Evolutionary conservation across 1,140 invertebrate genomes (phyloP).

Genomic region (Hyles euphorbiae): DNA sequence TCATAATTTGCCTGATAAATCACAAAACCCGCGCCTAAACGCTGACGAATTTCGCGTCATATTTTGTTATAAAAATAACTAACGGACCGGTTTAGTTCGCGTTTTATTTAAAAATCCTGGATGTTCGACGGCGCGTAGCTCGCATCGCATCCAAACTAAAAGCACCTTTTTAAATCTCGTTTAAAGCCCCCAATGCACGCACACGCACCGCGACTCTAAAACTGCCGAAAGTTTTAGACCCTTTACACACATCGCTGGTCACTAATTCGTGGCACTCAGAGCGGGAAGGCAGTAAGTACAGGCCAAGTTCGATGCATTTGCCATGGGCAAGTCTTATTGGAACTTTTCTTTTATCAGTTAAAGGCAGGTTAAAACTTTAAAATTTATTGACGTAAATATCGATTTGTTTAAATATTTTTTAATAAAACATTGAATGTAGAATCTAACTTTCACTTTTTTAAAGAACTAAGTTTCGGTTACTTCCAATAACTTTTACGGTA

Average conservation of each 20-base stretch:
- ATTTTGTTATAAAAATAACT: not conserved
- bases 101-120: not conserved
- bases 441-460: too few relatives aligned
- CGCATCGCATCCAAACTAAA: slow-evolving; percentile 2
- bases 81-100: not conserved
- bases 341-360: too few relatives aligned
- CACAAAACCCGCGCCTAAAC: not conserved
- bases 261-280: slow-evolving; percentile 40
- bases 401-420: too few relatives aligned
- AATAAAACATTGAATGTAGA: too few relatives aligned
- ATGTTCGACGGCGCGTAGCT: not conserved
- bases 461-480: too few relatives aligned
- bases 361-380: too few relatives aligned
- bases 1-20: not conserved
- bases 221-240: slow-evolving; percentile 48
- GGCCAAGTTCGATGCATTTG: too few relatives aligned
- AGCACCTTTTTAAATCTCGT: slow-evolving; percentile 5
- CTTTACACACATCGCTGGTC: slow-evolving; percentile 58
- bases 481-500: too few relatives aligned
- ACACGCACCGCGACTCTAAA: slow-evolving; percentile 16
- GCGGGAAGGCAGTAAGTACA: slow-evolving; percentile 42
- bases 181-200: slow-evolving; percentile 3
- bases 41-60: not conserved
- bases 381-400: too few relatives aligned
- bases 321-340: too few relatives aligned